Evolutionary conservation across 1,140 invertebrate genomes (phyloP), one percentile per base, ranked within the genome.

Genomic region (Manduca sexta): DNA sequence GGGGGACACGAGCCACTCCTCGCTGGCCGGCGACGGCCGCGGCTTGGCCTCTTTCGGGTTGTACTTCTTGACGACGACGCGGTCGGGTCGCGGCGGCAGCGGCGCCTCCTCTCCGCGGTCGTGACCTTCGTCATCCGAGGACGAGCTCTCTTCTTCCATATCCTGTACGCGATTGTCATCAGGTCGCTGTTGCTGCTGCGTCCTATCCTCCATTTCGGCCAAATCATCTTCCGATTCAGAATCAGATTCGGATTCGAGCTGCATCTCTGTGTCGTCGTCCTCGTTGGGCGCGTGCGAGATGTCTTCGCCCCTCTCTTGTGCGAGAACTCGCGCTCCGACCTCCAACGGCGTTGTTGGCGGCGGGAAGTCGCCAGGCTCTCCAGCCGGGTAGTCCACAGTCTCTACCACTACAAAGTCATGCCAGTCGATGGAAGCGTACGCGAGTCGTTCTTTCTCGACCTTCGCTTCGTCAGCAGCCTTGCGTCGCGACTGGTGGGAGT

Each of bases 321-420:
- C 94, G 0, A 99, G 84, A 31, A 98, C 92, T 51, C 97, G 87
- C 5, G 97, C 96, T 1, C 98, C 98, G 1, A 99, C 98, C 87
- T 99, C 97, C 58, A 97, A 93, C 0, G 98, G 97, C 18, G 95
- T 99, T 0, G 98, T 99, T 0, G 98, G 98, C 5, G 97, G 95
- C 13, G 97, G 98, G 69, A 98, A 97, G 76, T 95, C 95, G 16
- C 97, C 97, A 8, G 93, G 92, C 86, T 99, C 98, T 69, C 96
- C 96, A 0, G 95, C 94, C 61, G 99, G 96, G 83, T 99, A 99
- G 82, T 99, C 98, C 0, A 99, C 98, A 0, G 98, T 99, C 85
- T 99, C 98, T 0, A 99, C 98, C 0, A 99, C 97, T 1, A 99
- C 98, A 88, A 99, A 99, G 86, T 99, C 98, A 76, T 99, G 98